These are phyloP conservation scores for Cariama cristata DNA, from an alignment of 2,113 vertebrate genomes.

Conservation along the genomic window DNA sequence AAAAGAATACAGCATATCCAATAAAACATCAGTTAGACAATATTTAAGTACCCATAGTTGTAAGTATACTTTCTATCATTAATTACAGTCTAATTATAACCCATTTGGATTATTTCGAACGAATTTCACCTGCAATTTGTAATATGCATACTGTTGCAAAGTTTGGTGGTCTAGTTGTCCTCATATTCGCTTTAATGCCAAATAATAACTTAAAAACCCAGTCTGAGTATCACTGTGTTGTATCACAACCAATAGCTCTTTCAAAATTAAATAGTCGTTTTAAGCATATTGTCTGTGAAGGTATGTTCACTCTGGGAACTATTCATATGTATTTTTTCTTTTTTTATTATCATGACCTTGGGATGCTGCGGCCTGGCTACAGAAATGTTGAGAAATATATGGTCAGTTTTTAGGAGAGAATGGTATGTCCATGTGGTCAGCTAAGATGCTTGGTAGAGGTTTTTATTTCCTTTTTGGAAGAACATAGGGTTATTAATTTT, in stretches of 20 bases:
- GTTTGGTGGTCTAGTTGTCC: not conserved
- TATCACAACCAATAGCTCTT: not conserved
- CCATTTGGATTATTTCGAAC: not conserved
- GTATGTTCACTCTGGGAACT: not conserved
- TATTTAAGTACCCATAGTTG: not conserved
- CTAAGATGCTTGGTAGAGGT: not conserved
- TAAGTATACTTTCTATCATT: not conserved
- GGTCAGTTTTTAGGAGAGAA: not conserved
- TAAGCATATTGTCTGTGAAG: not conserved
- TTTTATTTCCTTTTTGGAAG: not conserved
- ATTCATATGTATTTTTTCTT: not conserved
- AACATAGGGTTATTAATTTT: not conserved
- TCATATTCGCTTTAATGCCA: not conserved
- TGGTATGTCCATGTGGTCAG: not conserved
- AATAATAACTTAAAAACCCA: not conserved
- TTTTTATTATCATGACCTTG: not conserved
- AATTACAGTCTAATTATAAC: not conserved
- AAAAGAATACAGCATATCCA: not conserved
- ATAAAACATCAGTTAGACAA: not conserved
- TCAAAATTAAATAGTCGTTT: not conserved
- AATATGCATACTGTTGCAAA: not conserved
- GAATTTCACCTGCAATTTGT: not conserved
- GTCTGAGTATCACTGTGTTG: not conserved
- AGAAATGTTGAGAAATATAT: not conserved
- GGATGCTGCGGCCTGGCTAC: not conserved